Evolutionary conservation across 2,888 invertebrate genomes (phyloP).

Genomic region (Cheilosia scutellata): DNA sequence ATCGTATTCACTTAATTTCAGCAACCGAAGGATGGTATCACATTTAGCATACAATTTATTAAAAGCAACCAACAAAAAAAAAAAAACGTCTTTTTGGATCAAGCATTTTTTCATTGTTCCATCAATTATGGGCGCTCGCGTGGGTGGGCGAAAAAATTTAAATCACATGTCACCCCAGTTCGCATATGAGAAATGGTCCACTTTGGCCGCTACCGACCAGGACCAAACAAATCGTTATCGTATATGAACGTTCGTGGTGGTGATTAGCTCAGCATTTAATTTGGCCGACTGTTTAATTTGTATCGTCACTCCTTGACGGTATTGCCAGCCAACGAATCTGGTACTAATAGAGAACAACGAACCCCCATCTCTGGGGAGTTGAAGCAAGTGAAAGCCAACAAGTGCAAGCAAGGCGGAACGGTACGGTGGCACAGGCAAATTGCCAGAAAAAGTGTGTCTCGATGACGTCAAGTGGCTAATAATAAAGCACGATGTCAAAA

Average conservation of each 20-base stretch:
- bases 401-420: slow-evolving; percentile 16
- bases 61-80: background rate
- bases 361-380: slow-evolving; percentile 34
- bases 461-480: slow-evolving; percentile 70
- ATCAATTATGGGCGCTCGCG: slow-evolving; percentile 14
- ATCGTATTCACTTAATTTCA: slow-evolving; percentile 55
- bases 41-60: slow-evolving; percentile 15
- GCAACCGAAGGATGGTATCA: slow-evolving; percentile 12
- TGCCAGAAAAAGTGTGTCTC: slow-evolving; percentile 68
- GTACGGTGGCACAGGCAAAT: slow-evolving; percentile 35
- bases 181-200: slow-evolving; percentile 28
- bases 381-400: slow-evolving; percentile 6
- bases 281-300: slow-evolving; percentile 40
- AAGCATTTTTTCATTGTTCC: slow-evolving; percentile 13
- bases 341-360: slow-evolving; percentile 45
- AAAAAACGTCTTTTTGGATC: slow-evolving; percentile 1
- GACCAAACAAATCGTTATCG: slow-evolving; percentile 25
- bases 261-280: slow-evolving; percentile 10
- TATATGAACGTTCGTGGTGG: background rate
- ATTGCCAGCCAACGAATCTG: slow-evolving; percentile 4
- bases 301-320: slow-evolving; percentile 49
- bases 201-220: slow-evolving; percentile 4
- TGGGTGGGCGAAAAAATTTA: slow-evolving; percentile 14
- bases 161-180: slow-evolving; percentile 51
- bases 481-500: slow-evolving; percentile 71